Evolutionary conservation across 92 coral and sea anemone species (phyloP).

Genomic region (Pocillopora meandrina): DNA sequence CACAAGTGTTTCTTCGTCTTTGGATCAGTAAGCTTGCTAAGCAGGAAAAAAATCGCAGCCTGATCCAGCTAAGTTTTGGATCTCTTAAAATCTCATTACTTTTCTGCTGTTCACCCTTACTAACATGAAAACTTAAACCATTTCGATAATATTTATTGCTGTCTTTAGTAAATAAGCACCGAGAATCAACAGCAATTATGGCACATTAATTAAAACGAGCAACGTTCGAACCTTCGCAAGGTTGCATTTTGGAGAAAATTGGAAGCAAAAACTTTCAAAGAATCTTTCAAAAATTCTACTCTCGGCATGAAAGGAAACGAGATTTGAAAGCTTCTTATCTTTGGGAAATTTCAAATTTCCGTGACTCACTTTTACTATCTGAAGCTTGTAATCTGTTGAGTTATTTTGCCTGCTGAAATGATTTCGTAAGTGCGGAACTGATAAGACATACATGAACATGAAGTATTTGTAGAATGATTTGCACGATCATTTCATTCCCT

Average conservation of each 20-base stretch:
- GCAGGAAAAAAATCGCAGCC: not conserved
- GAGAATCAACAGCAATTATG: slow-evolving; percentile 3
- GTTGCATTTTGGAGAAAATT: not conserved
- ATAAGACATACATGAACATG: not conserved
- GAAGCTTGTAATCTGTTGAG: not conserved
- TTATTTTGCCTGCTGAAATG: slow-evolving; percentile 27
- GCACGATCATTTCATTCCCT: not conserved
- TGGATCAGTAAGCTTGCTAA: not conserved
- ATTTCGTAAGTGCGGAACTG: slow-evolving; percentile 15
- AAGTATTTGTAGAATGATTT: slow-evolving; percentile 6
- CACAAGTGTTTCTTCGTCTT: slow-evolving; percentile 13
- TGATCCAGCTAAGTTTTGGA: slow-evolving; percentile 12
- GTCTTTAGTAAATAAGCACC: not conserved
- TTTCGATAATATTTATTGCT: not conserved
- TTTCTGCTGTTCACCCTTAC: not conserved
- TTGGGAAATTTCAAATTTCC: slow-evolving; percentile 29
- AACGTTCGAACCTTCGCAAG: not conserved
- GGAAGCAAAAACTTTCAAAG: not conserved
- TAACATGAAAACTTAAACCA: not conserved
- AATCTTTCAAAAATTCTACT: slow-evolving; percentile 3
- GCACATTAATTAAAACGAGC: slow-evolving; percentile 1
- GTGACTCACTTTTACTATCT: slow-evolving; percentile 20
- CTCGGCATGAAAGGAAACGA: slow-evolving; percentile 21
- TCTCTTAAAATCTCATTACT: not conserved
- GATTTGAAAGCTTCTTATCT: slow-evolving; percentile 6